These are phyloP conservation scores for Centrocercus urophasianus DNA, from an alignment of 2,113 vertebrate species.

Conservation along the genomic window DNA sequence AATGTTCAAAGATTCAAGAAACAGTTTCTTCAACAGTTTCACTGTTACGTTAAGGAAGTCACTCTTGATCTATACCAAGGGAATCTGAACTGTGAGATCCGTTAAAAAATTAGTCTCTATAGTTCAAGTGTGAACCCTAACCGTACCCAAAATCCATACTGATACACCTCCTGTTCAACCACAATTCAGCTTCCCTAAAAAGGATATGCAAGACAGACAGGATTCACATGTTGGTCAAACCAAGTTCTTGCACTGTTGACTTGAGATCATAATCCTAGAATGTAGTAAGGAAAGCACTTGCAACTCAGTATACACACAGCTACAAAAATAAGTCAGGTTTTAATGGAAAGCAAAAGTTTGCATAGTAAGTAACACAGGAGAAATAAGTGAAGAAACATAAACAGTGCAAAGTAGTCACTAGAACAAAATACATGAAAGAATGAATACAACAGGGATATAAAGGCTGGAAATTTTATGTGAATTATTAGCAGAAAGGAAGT, in stretches of 20 bases:
- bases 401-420: background rate
- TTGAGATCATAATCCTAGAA: background rate
- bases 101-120: background rate
- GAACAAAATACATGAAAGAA: background rate
- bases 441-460: background rate
- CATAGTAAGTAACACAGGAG: background rate
- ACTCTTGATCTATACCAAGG: background rate
- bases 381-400: background rate
- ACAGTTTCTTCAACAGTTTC: background rate
- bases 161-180: background rate
- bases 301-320: background rate
- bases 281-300: background rate
- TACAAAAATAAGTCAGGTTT: background rate
- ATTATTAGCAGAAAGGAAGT: background rate
- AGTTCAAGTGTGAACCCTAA: background rate
- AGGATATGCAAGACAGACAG: background rate
- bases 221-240: background rate
- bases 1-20: background rate
- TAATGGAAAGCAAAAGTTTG: constrained; percentile 1
- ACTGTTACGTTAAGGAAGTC: background rate
- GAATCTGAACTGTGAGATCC: background rate
- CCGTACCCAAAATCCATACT: background rate
- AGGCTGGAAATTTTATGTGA: background rate
- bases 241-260: background rate
- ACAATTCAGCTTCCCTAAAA: background rate